Evolutionary conservation across 2,113 vertebrate genomes (phyloP).

Genomic region (Falcunculus frontatus): DNA sequence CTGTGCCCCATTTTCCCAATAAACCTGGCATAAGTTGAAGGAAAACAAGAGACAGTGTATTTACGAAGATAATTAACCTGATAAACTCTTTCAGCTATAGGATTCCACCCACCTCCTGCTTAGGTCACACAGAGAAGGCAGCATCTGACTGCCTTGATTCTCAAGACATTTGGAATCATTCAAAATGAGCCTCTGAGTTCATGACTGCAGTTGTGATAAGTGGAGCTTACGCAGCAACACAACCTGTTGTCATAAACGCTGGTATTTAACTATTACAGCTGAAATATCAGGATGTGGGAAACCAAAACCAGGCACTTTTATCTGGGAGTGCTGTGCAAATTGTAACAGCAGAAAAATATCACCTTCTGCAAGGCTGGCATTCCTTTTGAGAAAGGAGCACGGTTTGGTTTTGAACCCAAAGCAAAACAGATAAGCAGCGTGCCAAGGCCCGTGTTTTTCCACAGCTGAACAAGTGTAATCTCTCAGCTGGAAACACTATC

Average conservation of each 20-base stretch:
- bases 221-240: neutral
- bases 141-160: neutral
- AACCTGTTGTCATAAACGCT: neutral
- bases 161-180: neutral
- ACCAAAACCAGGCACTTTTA: neutral
- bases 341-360: neutral
- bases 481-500: neutral
- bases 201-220: rapidly evolving
- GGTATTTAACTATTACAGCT: neutral
- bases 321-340: neutral
- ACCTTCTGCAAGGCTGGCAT: neutral
- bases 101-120: neutral
- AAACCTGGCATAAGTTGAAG: conserved; percentile 74
- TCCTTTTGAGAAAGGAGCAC: neutral
- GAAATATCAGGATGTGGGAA: neutral
- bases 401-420: neutral
- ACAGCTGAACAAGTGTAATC: neutral
- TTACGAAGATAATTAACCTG: neutral
- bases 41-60: neutral
- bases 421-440: neutral
- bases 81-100: rapidly evolving
- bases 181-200: neutral
- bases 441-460: neutral
- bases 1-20: conserved; percentile 93
- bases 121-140: neutral